These are phyloP conservation scores for Eustalomyia histrio DNA, from an alignment of 2,888 invertebrate species.

Conservation along the genomic window DNA sequence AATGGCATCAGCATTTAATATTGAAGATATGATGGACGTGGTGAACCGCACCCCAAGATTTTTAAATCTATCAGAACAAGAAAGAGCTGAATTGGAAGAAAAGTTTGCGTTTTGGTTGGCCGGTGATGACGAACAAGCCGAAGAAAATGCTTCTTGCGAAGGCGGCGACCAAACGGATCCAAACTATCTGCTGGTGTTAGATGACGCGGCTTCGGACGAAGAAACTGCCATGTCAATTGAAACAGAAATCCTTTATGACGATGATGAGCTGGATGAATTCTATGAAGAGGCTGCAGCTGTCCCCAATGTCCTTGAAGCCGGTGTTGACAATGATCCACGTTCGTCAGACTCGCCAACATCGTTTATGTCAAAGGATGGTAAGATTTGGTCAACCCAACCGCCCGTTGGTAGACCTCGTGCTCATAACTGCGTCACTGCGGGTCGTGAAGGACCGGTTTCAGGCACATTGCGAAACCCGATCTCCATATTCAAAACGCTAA, in stretches of 20 bases:
- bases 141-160: no score
- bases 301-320: no score
- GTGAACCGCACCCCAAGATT: conserved; percentile 12
- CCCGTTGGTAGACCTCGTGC: conserved; percentile 4
- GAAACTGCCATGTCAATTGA: neutral
- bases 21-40: conserved; percentile 2
- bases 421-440: conserved; percentile 10
- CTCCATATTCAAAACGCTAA: no score
- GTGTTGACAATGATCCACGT: neutral
- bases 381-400: conserved; percentile 7
- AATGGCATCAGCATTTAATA: conserved; percentile 14
- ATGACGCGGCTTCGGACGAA: neutral
- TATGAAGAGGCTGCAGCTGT: conserved; percentile 31
- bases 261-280: neutral
- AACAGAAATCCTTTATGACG: neutral
- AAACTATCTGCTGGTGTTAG: conserved; percentile 1
- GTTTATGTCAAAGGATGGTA: neutral
- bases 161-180: conserved; percentile 1
- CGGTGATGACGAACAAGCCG: neutral
- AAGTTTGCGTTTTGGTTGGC: neutral
- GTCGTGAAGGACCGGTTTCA: conserved; percentile 18
- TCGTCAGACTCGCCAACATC: conserved; percentile 1
- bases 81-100: neutral
- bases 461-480: no score
- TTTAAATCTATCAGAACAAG: neutral